A percentile compares a stretch with the other conserved stretches of the same genome.
Conservation (phyloP, 2,888 invertebrate species). For the Eupithecia abbreviata region DNA sequence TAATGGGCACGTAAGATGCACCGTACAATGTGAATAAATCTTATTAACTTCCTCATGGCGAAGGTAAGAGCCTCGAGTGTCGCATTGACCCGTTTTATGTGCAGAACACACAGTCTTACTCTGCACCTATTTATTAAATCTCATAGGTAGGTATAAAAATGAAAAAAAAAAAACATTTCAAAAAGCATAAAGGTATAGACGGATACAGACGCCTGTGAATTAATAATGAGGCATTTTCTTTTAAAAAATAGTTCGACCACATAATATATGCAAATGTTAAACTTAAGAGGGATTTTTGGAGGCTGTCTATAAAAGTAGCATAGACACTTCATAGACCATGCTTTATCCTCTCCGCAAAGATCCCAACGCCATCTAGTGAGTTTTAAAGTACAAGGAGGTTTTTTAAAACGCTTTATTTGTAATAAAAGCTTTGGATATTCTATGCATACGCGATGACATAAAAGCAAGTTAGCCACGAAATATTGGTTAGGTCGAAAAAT, state of each 20-base stretch:
- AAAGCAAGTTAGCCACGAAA: slow-evolving; percentile 25
- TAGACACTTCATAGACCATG: no score
- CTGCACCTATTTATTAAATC: slow-evolving; percentile 20
- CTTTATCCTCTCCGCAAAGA: no score
- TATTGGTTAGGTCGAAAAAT: background rate
- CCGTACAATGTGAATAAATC: slow-evolving; percentile 53
- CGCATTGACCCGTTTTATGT: slow-evolving; percentile 69
- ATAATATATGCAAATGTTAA: no score
- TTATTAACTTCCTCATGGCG: slow-evolving; percentile 60
- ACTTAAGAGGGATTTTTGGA: no score
- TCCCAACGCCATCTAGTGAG: no score
- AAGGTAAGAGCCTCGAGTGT: slow-evolving; percentile 68
- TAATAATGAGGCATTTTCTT: background rate
- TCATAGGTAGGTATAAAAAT: background rate
- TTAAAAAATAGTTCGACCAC: no score
- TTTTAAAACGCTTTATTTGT: no score
- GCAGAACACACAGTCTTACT: slow-evolving; percentile 29
- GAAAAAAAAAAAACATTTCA: background rate
- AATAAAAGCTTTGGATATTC: background rate
- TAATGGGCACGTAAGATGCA: slow-evolving; percentile 42
- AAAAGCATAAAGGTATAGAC: background rate
- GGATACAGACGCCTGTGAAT: background rate
- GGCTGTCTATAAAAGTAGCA: no score
- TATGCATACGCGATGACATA: slow-evolving; percentile 31
- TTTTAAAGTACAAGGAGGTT: no score